phyloP scores from a whole-genome alignment of 2,888 invertebrate genomes.

The Aspidiotus rigidus region DNA sequence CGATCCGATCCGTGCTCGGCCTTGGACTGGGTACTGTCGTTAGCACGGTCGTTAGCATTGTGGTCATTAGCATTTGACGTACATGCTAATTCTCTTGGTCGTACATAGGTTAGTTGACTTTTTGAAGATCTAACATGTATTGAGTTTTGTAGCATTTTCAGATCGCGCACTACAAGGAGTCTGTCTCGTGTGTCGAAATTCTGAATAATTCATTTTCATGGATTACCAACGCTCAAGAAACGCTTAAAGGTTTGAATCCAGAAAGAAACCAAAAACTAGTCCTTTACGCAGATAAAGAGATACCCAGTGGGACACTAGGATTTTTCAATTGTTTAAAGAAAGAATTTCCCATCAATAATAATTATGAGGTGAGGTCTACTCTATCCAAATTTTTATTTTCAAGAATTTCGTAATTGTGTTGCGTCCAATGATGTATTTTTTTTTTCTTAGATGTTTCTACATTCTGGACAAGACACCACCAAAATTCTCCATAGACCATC shows the following conservation, averaged over 20 bases:
- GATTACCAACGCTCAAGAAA: constrained; percentile 46
- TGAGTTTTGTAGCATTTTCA: too few species aligned
- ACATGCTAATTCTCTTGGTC: too few species aligned
- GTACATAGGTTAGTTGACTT: too few species aligned
- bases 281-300: constrained; percentile 58
- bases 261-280: constrained; percentile 50
- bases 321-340: constrained; percentile 74
- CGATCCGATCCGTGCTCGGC: too few species aligned
- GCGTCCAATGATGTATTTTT: too few species aligned
- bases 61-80: too few species aligned
- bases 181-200: constrained; percentile 42
- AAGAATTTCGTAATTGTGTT: too few species aligned
- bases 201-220: constrained; percentile 46
- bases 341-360: constrained; percentile 63
- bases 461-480: constrained; percentile 54
- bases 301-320: constrained; percentile 73
- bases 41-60: too few species aligned
- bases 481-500: constrained; percentile 53
- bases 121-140: too few species aligned
- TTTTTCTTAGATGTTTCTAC: constrained; percentile 48
- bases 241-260: constrained; percentile 43
- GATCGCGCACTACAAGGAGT: constrained; percentile 18
- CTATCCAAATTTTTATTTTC: too few species aligned
- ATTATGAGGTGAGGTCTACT: constrained; percentile 42
- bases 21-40: too few species aligned